phyloP scores from a whole-genome alignment of 2,888 invertebrate genomes.

The Pristionchus arcanus region DNA sequence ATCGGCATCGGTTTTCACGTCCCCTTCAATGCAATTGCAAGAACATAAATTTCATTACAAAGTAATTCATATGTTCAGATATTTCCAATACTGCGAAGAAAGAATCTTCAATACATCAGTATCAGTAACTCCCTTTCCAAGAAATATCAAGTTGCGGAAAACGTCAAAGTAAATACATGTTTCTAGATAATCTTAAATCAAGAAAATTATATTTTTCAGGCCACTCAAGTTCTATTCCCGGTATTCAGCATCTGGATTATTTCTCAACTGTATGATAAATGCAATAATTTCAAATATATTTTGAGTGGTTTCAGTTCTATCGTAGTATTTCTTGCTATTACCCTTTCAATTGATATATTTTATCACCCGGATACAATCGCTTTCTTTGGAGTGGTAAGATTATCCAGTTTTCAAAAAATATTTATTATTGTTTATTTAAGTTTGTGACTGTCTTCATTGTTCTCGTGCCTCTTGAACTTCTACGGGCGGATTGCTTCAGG shows the following conservation, averaged over 20 bases:
- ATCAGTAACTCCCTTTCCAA: background rate
- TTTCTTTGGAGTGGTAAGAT: background rate
- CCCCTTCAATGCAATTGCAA: slow-evolving; percentile 23
- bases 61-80: background rate
- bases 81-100: background rate
- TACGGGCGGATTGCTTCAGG: slow-evolving; percentile 32
- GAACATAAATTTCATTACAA: background rate
- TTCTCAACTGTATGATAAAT: background rate
- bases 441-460: background rate
- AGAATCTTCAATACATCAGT: background rate
- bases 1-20: background rate
- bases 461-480: background rate
- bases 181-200: background rate
- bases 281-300: background rate
- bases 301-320: background rate
- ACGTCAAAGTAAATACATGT: background rate
- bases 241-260: background rate
- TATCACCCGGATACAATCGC: background rate
- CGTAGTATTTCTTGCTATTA: background rate
- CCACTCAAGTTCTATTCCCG: background rate
- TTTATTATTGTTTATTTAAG: background rate
- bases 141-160: slow-evolving; percentile 35
- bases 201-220: background rate
- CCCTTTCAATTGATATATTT: background rate
- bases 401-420: background rate